Evolutionary conservation across 2,888 invertebrate genomes (phyloP), one percentile per base, ranked within the genome.

Genomic region (Nomada lathburiana): DNA sequence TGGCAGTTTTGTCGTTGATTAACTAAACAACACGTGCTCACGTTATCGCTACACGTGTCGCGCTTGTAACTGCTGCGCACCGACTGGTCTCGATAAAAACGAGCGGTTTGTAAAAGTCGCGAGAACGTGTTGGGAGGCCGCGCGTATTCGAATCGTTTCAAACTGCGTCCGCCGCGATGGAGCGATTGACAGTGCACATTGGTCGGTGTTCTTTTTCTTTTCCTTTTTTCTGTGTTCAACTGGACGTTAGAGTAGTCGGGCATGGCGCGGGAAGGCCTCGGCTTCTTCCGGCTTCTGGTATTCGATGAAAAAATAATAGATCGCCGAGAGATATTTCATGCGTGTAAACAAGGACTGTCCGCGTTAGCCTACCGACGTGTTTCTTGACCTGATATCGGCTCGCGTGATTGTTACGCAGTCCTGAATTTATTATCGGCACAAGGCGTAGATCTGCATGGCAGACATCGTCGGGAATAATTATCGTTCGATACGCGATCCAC

Each of bases 351-450:
- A 2, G 20, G 0, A 1, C 1, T 16, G 13, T 42, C n/a, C n/a
- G 16, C 16, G 42, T 4, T 20, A 42, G 18, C 13, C 20, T 36
- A 50, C n/a, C 4, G 60, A 60, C 42, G 20, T 23, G 47, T 59
- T 77, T 16, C 68, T 62, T 62, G 57, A 29, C 68, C 47, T 47
- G 16, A 13, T 47, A 16, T 47, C 47, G 47, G 16, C 50, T 65
- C 20, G 1, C n/a, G 26, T n/a, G 20, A 3, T 29, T 23, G 18
- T 80, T 84, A 69, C 29, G 60, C 53, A 80, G 83, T 52, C 5
- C 9, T n/a, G 63, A 73, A 69, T 77, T 52, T 65, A 65, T 83
- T 76, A 74, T 57, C 26, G 57, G 57, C n/a, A 29, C 55, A 7
- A 63, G 57, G 16, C 23, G 18, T 23, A 5, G 16, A 20, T 47